Percentiles rank a stretch among this genome's conserved stretches.
Evolutionary conservation across 2,888 invertebrate genomes (phyloP).

Genomic region (Dynastes tityus): DNA sequence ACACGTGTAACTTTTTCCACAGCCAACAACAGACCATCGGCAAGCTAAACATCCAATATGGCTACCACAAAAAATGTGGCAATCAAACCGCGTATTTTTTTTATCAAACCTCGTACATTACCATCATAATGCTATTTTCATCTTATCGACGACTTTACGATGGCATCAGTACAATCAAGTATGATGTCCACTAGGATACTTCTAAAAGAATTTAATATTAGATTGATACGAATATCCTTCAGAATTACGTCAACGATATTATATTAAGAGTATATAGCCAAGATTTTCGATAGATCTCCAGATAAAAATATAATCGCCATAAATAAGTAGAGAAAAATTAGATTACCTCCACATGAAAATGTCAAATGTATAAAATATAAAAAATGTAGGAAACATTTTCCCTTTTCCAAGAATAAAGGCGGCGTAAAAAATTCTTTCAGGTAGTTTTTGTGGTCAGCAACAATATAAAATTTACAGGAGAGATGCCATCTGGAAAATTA

Average conservation of each 20-base stretch:
- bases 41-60: too few relatives aligned
- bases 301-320: constrained; percentile 37
- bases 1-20: too few relatives aligned
- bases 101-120: too few relatives aligned
- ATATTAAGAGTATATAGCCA: constrained; percentile 10
- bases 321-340: constrained; percentile 40
- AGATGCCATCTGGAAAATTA: constrained; percentile 46
- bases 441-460: constrained; percentile 43
- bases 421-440: constrained; percentile 27
- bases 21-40: too few relatives aligned
- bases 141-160: too few relatives aligned
- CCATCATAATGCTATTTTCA: too few relatives aligned
- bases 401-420: constrained; percentile 40
- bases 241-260: constrained; percentile 8
- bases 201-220: constrained; percentile 14
- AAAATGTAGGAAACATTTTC: constrained; percentile 30
- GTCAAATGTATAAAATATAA: constrained; percentile 42
- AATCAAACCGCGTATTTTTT: too few relatives aligned
- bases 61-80: too few relatives aligned
- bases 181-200: background rate
- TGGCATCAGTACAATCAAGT: too few relatives aligned
- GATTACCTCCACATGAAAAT: constrained; percentile 37
- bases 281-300: constrained; percentile 24
- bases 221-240: background rate
- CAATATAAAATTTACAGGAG: constrained; percentile 46